Conservation (phyloP, 2,113 vertebrate genomes). For the Sapayoa aenigma region DNA sequence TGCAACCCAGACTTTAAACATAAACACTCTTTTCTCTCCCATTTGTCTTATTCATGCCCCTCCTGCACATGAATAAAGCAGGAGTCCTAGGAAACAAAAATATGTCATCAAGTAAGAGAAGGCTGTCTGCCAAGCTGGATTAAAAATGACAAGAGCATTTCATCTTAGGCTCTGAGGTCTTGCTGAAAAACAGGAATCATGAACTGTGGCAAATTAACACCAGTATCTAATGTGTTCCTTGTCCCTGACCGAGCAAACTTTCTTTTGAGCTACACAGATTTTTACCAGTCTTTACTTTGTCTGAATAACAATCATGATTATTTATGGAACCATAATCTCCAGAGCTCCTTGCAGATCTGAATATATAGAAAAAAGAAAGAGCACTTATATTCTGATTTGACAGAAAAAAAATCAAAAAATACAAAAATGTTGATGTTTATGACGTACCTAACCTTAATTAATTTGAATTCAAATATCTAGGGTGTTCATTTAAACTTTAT, state of each 20-base stretch:
- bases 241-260: not conserved
- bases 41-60: not conserved
- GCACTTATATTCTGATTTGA: not conserved
- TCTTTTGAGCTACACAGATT: not conserved
- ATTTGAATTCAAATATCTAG: not conserved
- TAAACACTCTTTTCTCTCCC: not conserved
- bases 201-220: not conserved
- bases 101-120: not conserved
- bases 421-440: not conserved
- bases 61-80: not conserved
- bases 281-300: not conserved
- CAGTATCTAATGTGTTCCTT: not conserved
- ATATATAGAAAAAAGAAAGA: not conserved
- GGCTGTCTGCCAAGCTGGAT: not conserved
- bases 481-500: not conserved
- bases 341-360: not conserved
- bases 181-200: not conserved
- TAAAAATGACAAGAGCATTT: not conserved
- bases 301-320: not conserved
- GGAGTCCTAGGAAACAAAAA: not conserved
- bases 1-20: not conserved
- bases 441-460: not conserved
- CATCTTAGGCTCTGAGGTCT: not conserved
- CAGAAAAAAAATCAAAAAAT: not conserved
- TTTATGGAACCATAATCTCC: not conserved